Evolutionary conservation across 2,888 invertebrate genomes (phyloP).

Genomic region (Papilio protenor): DNA sequence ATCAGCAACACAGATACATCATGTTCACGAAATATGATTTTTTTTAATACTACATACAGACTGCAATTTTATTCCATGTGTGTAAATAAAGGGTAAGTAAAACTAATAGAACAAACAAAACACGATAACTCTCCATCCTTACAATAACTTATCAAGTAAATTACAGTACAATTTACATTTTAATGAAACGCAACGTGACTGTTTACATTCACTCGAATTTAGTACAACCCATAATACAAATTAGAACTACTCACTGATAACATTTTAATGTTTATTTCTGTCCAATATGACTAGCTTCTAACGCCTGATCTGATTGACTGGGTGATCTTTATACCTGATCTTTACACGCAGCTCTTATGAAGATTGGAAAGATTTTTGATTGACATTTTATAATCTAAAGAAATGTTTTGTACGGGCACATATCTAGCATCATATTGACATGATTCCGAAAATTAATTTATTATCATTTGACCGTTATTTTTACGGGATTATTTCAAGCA

Average conservation of each 20-base stretch:
- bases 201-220: constrained; percentile 18
- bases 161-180: constrained; percentile 3
- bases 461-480: neutral
- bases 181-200: constrained; percentile 12
- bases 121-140: neutral
- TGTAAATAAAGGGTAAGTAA: neutral
- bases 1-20: too few species aligned
- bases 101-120: neutral
- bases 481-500: neutral
- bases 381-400: neutral
- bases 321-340: too few species aligned
- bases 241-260: constrained; percentile 1
- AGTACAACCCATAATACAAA: neutral
- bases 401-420: neutral
- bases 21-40: too few species aligned
- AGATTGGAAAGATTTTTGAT: neutral
- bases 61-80: too few species aligned
- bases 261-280: neutral
- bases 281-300: neutral
- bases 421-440: neutral
- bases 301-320: neutral
- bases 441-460: neutral
- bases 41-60: too few species aligned
- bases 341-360: neutral
- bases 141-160: constrained; percentile 8